Evolutionary conservation across 2,113 vertebrate genomes (phyloP).

Genomic region (Poeciliopsis retropinna): DNA sequence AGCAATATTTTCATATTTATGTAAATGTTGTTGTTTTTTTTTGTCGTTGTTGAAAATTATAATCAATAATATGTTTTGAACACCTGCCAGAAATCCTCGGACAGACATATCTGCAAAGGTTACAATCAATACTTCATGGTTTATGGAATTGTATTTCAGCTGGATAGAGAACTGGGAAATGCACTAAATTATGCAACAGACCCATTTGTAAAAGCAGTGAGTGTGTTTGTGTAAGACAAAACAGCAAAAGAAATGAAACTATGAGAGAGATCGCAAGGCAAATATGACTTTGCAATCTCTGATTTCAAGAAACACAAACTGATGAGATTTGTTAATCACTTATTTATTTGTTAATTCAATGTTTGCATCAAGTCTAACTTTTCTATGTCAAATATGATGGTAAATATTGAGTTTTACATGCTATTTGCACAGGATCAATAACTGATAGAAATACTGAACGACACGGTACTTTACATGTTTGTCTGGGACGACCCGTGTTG

Average conservation of each 20-base stretch:
- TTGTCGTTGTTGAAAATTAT: constrained; percentile 2
- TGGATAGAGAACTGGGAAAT: constrained; percentile 74
- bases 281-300: neutral
- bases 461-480: too few species aligned
- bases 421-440: too few species aligned
- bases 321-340: neutral
- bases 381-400: too few species aligned
- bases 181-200: constrained; percentile 79
- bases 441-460: too few species aligned
- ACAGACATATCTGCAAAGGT: constrained; percentile 54
- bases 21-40: too few species aligned
- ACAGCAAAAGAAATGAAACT: neutral
- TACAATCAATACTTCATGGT: constrained; percentile 71
- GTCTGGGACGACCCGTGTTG: too few species aligned
- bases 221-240: constrained; percentile 4
- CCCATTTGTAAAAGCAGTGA: constrained; percentile 66
- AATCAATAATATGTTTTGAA: too few species aligned
- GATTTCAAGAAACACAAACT: neutral
- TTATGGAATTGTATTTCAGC: constrained; percentile 75
- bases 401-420: too few species aligned
- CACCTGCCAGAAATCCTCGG: too few species aligned
- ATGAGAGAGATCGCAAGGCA: neutral
- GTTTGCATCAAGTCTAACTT: too few species aligned
- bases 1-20: neutral
- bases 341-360: neutral